These are phyloP conservation scores for Rhinogobio ventralis DNA, from an alignment of 2,797 vertebrate genomes.

Conservation along the genomic window DNA sequence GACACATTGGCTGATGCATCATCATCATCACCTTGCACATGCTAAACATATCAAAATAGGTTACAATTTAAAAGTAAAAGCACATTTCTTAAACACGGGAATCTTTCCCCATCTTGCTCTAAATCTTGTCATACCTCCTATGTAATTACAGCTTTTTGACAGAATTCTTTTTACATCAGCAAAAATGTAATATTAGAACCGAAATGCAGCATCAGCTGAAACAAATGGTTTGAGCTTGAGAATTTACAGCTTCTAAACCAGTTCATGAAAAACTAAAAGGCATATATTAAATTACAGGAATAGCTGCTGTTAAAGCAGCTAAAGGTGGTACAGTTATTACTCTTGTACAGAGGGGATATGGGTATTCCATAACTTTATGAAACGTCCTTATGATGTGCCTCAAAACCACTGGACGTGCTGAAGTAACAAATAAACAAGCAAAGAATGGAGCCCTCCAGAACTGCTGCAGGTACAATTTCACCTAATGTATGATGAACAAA, in stretches of 20 bases:
- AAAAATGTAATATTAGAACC: background rate
- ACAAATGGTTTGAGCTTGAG: background rate
- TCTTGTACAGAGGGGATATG: background rate
- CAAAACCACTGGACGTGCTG: slow-evolving; percentile 2
- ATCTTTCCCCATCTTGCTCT: background rate
- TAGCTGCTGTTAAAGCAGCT: background rate
- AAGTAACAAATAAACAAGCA: background rate
- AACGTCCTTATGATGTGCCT: background rate
- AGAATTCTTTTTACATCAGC: background rate
- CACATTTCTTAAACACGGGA: background rate
- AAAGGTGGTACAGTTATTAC: background rate
- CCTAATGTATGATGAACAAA: background rate
- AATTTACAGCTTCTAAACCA: background rate
- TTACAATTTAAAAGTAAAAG: background rate
- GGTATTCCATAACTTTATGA: background rate
- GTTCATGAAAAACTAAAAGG: background rate
- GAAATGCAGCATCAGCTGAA: background rate
- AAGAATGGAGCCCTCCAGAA: background rate
- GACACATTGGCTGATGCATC: background rate
- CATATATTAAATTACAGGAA: background rate
- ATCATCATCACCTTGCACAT: background rate
- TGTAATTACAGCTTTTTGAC: background rate
- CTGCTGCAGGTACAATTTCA: background rate
- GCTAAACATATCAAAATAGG: background rate
- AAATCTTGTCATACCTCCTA: background rate